These are phyloP conservation scores for Crocodylus rhombifer DNA, from an alignment of 2,797 vertebrate genomes.

Conservation along the genomic window DNA sequence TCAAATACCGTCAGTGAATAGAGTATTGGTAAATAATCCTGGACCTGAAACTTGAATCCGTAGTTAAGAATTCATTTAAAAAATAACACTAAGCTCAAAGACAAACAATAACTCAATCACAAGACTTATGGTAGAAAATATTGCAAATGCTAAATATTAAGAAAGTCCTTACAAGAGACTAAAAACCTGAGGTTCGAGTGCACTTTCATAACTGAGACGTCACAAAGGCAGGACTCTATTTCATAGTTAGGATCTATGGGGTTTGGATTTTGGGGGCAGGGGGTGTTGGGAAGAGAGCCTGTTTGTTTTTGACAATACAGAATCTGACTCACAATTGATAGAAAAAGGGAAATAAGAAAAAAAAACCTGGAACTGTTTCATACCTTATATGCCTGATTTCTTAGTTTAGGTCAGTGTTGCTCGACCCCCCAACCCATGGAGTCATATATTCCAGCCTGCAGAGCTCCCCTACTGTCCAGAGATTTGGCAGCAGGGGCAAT, in stretches of 20 bases:
- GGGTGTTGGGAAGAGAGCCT: too few relatives aligned
- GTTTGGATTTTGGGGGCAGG: too few relatives aligned
- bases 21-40: not conserved
- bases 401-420: too few relatives aligned
- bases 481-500: too few relatives aligned
- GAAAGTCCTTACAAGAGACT: not conserved
- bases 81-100: not conserved
- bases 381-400: too few relatives aligned
- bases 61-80: not conserved
- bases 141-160: not conserved
- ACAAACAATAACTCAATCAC: not conserved
- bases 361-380: not conserved
- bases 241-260: not conserved
- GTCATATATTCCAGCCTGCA: too few relatives aligned
- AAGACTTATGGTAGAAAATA: not conserved
- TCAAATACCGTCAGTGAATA: not conserved
- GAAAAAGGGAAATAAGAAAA: not conserved
- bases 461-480: too few relatives aligned
- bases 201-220: not conserved
- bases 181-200: not conserved
- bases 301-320: not conserved
- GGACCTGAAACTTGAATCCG: not conserved
- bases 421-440: too few relatives aligned
- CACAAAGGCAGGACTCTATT: not conserved
- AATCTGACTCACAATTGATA: not conserved